phyloP scores from a whole-genome alignment of 1,140 invertebrate species.

The Mizuhopecten yessoensis region DNA sequence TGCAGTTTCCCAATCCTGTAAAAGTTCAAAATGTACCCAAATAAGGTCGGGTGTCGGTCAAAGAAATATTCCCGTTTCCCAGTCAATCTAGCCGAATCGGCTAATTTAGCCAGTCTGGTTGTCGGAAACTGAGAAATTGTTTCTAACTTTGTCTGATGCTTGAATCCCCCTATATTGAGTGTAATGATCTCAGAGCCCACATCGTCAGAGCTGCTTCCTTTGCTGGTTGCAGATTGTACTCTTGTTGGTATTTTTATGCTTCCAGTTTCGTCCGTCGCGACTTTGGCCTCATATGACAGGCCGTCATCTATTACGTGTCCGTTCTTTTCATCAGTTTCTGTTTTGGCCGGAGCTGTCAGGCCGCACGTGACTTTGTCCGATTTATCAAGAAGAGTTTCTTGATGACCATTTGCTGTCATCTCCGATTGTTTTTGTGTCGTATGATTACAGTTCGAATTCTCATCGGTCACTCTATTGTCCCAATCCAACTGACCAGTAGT shows the following conservation, averaged over 20 bases:
- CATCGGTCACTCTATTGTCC: too few relatives aligned
- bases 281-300: background rate
- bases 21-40: constrained; percentile 98
- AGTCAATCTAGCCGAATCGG: constrained; percentile 49
- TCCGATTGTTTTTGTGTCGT: background rate
- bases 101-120: constrained; percentile 53
- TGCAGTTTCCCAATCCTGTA: constrained; percentile 98
- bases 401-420: background rate
- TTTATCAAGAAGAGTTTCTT: background rate
- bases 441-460: too few relatives aligned
- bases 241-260: background rate
- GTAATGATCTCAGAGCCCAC: constrained; percentile 52
- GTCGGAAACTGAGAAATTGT: constrained; percentile 54
- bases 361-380: background rate
- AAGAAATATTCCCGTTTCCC: constrained; percentile 94
- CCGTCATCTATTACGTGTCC: background rate
- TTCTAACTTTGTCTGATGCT: constrained; percentile 58
- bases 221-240: background rate
- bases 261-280: background rate
- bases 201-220: constrained; percentile 41
- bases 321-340: background rate
- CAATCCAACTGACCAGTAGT: background rate
- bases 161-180: constrained; percentile 58
- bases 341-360: background rate
- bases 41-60: constrained; percentile 98